phyloP scores from a whole-genome alignment of 2,888 invertebrate species.

The Theodoxus fluviatilis region DNA sequence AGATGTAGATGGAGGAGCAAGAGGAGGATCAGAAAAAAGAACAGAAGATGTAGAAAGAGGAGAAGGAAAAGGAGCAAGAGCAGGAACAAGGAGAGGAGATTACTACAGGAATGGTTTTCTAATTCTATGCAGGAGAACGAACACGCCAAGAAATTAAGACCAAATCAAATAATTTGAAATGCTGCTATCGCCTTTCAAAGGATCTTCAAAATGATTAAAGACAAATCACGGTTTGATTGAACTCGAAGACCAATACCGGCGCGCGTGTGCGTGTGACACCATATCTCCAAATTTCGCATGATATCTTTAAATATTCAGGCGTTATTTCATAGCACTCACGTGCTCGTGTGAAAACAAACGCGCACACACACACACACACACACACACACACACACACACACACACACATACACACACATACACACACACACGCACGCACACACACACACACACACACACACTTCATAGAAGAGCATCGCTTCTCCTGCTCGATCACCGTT shows the following conservation, averaged over 20 bases:
- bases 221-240: neutral
- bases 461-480: neutral
- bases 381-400: conserved; percentile 13
- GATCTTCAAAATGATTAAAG: no score
- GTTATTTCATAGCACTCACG: no score
- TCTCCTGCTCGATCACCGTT: no score
- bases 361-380: conserved; percentile 4
- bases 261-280: neutral
- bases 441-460: conserved; percentile 16
- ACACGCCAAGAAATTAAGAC: no score
- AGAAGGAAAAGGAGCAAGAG: conserved; percentile 2
- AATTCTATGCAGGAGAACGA: no score
- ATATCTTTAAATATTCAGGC: no score
- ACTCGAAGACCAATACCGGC: neutral
- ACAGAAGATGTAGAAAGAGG: neutral
- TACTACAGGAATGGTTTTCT: neutral
- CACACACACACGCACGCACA: neutral
- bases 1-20: neutral
- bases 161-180: no score
- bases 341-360: neutral
- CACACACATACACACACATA: conserved; percentile 11
- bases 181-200: no score
- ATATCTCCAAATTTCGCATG: neutral
- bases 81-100: conserved; percentile 8
- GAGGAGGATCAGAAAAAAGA: neutral